phyloP scores from a whole-genome alignment of 1,140 invertebrate genomes.

The Lordiphosa stackelbergi region DNA sequence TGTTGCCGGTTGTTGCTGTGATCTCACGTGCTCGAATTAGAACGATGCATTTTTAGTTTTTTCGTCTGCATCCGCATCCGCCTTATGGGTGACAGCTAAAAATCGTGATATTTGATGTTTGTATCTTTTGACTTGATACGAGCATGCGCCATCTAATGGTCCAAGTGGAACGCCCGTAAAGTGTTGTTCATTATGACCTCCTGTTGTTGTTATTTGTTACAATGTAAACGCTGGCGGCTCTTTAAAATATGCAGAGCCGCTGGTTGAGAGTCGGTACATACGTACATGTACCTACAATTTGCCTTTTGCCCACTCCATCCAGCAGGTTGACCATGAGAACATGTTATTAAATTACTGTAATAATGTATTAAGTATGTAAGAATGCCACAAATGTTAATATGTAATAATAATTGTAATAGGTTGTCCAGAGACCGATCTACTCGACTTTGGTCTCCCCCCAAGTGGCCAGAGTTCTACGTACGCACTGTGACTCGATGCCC shows the following conservation, averaged over 20 bases:
- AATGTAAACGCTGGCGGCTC: slow-evolving; percentile 61
- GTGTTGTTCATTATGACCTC: slow-evolving; percentile 61
- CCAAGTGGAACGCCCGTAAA: slow-evolving; percentile 51
- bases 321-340: slow-evolving; percentile 76
- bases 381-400: slow-evolving; percentile 76
- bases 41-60: slow-evolving; percentile 65
- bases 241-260: slow-evolving; percentile 65
- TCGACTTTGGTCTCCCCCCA: slow-evolving; percentile 44
- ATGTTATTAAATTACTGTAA: slow-evolving; percentile 77
- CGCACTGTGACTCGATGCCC: slow-evolving; percentile 3
- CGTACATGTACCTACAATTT: slow-evolving; percentile 13
- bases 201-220: slow-evolving; percentile 27
- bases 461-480: slow-evolving; percentile 25
- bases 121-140: slow-evolving; percentile 42
- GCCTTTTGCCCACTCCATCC: slow-evolving; percentile 28
- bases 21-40: slow-evolving; percentile 71
- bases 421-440: slow-evolving; percentile 35
- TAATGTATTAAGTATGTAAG: slow-evolving; percentile 76
- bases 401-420: slow-evolving; percentile 72
- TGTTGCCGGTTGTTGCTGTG: slow-evolving; percentile 37
- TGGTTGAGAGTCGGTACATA: slow-evolving; percentile 21
- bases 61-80: slow-evolving; percentile 35
- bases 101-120: slow-evolving; percentile 72
- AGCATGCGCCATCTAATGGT: slow-evolving; percentile 41
- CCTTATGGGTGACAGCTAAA: slow-evolving; percentile 49